Percentiles rank a stretch among this genome's conserved stretches.
Evolutionary conservation across 2,888 invertebrate genomes (phyloP).

Genomic region (Lasiommata megera): DNA sequence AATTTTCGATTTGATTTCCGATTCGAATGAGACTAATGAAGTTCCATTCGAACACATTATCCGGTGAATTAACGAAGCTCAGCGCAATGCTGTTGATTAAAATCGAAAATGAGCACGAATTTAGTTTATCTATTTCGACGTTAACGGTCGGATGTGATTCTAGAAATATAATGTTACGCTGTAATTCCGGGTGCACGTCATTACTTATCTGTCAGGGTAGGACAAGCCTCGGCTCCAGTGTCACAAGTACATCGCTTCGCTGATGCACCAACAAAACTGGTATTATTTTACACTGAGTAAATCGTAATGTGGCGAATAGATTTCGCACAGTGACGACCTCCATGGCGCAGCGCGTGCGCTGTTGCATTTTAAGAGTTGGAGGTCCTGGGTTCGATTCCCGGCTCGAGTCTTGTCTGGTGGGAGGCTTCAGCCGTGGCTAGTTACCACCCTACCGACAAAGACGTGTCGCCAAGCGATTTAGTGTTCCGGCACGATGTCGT

Average conservation of each 20-base stretch:
- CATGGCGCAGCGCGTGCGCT: too few species aligned
- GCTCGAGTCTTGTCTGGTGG: too few species aligned
- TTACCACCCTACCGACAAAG: too few species aligned
- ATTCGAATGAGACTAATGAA: constrained; percentile 42
- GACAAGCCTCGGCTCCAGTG: neutral
- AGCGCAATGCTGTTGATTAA: constrained; percentile 36
- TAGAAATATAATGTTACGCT: constrained; percentile 7
- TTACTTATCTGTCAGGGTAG: neutral
- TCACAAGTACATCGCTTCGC: neutral
- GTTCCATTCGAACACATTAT: constrained; percentile 48
- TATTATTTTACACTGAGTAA: too few species aligned
- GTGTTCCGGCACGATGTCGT: too few species aligned
- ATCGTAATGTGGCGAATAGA: too few species aligned
- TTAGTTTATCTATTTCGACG: constrained; percentile 27
- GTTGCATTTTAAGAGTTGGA: too few species aligned
- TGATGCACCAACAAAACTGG: neutral
- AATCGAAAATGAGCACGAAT: constrained; percentile 36
- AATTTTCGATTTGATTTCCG: constrained; percentile 48
- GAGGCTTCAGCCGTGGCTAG: too few species aligned
- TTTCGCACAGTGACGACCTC: too few species aligned
- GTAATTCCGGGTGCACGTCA: constrained; percentile 2
- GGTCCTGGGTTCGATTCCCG: too few species aligned
- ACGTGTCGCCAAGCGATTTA: too few species aligned
- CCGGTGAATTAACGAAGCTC: constrained; percentile 32
- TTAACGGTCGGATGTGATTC: constrained; percentile 14